Percentiles rank a stretch among this genome's conserved stretches.
Conservation (phyloP, 2,888 invertebrate genomes). For the Ophion ellenae region DNA sequence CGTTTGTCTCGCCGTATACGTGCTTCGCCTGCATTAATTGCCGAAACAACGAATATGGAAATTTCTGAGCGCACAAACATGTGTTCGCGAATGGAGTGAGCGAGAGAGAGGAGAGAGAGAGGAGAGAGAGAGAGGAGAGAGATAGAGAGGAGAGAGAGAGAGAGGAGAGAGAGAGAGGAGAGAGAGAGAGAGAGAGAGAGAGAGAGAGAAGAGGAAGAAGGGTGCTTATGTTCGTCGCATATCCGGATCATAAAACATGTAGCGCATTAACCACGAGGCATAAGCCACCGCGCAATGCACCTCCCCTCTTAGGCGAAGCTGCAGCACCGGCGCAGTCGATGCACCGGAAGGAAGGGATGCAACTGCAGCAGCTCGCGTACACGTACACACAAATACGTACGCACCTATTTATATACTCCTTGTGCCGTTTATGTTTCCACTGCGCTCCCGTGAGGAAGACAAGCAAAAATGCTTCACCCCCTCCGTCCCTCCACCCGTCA, state of each 20-base stretch:
- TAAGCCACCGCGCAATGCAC: conserved; percentile 65
- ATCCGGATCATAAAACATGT: conserved; percentile 69
- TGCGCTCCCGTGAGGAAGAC: conserved; percentile 7
- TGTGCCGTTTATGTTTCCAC: conserved; percentile 29
- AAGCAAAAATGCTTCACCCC: conserved; percentile 19
- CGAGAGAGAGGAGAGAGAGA: background rate
- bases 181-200: background rate
- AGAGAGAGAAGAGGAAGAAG: conserved; percentile 12
- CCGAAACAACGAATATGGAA: conserved; percentile 62
- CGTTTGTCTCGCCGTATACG: conserved; percentile 39
- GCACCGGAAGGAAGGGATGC: conserved; percentile 24
- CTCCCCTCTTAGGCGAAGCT: conserved; percentile 42
- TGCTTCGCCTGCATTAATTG: conserved; percentile 47
- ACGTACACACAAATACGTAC: conserved; percentile 7
- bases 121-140: conserved; percentile 1
- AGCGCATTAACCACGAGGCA: conserved; percentile 68
- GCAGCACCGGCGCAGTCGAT: conserved; percentile 48
- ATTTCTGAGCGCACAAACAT: conserved; percentile 33
- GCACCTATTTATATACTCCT: background rate
- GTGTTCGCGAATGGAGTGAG: background rate
- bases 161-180: conserved; percentile 12
- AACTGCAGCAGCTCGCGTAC: conserved; percentile 27
- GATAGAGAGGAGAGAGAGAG: conserved; percentile 1
- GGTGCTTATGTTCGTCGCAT: conserved; percentile 59
- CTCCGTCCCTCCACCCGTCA: background rate